These are phyloP conservation scores for Helicolenus hilgendorfi DNA, from an alignment of 2,797 vertebrate species.

Conservation along the genomic window DNA sequence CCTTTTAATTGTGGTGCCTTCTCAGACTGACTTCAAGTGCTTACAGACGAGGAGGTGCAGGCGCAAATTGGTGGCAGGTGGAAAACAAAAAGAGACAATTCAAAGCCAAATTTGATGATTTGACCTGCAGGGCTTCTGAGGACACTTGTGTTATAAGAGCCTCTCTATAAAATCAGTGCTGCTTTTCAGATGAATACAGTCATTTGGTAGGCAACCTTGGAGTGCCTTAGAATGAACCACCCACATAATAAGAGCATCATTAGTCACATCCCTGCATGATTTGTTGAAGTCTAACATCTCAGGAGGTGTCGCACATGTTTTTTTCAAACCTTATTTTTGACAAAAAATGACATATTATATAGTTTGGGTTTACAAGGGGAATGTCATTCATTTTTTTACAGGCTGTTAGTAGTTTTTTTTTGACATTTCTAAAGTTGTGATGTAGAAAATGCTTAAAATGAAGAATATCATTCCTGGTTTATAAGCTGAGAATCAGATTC, in stretches of 20 bases:
- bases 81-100: conserved; percentile 23
- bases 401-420: conserved; percentile 26
- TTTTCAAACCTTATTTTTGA: conserved; percentile 61
- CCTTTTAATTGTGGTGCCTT: neutral
- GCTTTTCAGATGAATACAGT: conserved; percentile 63
- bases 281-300: conserved; percentile 52
- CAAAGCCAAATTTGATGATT: conserved; percentile 54
- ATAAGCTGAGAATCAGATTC: conserved; percentile 34
- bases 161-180: conserved; percentile 67
- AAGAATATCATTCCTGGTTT: conserved; percentile 26
- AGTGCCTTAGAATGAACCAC: conserved; percentile 59
- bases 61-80: conserved; percentile 64
- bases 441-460: conserved; percentile 25
- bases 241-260: conserved; percentile 77
- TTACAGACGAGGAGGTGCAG: neutral
- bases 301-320: conserved; percentile 41
- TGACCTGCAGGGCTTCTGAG: conserved; percentile 54
- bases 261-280: conserved; percentile 57
- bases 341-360: conserved; percentile 48
- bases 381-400: conserved; percentile 36
- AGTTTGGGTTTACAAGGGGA: conserved; percentile 30
- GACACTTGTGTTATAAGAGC: conserved; percentile 44
- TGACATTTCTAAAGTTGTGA: conserved; percentile 39
- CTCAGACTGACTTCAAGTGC: conserved; percentile 14
- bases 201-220: conserved; percentile 53